Evolutionary conservation across 2,797 vertebrate species (phyloP).

Genomic region (Ptychadena robeensis): DNA sequence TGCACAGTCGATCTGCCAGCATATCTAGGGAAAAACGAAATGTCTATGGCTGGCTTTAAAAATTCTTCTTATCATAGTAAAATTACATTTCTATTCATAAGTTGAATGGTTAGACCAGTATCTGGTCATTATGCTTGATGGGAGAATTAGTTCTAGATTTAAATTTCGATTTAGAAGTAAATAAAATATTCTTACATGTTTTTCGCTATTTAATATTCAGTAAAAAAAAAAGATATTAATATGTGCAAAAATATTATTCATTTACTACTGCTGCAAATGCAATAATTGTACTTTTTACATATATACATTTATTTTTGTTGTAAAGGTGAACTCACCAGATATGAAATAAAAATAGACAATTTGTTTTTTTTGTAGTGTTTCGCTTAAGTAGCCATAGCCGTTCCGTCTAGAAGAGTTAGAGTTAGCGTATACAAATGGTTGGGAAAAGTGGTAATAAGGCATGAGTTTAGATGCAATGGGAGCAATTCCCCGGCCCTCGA

Average conservation of each 20-base stretch:
- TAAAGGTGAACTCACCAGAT: neutral
- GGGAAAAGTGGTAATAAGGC: constrained; percentile 80
- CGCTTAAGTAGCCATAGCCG: constrained; percentile 54
- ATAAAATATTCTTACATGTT: neutral
- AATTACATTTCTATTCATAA: too few relatives aligned
- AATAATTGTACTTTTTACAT: neutral
- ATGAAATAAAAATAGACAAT: constrained; percentile 29
- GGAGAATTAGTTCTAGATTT: too few relatives aligned
- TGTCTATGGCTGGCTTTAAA: too few relatives aligned
- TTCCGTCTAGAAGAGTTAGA: constrained; percentile 74
- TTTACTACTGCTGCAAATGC: neutral
- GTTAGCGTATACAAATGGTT: constrained; percentile 92
- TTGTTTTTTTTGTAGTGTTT: constrained; percentile 23
- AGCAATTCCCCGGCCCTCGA: constrained; percentile 96
- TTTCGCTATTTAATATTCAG: neutral
- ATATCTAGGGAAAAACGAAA: too few relatives aligned
- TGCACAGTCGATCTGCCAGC: too few relatives aligned
- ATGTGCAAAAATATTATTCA: neutral
- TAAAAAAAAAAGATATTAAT: neutral
- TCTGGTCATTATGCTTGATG: too few relatives aligned
- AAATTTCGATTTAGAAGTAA: neutral
- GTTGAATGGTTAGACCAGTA: too few relatives aligned
- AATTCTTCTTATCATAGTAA: too few relatives aligned
- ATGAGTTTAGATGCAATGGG: constrained; percentile 86
- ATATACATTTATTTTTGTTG: neutral